A percentile compares a stretch with the other conserved stretches of the same genome.
phyloP scores from a whole-genome alignment of 2,888 invertebrate species.

The Harpalus rufipes region DNA sequence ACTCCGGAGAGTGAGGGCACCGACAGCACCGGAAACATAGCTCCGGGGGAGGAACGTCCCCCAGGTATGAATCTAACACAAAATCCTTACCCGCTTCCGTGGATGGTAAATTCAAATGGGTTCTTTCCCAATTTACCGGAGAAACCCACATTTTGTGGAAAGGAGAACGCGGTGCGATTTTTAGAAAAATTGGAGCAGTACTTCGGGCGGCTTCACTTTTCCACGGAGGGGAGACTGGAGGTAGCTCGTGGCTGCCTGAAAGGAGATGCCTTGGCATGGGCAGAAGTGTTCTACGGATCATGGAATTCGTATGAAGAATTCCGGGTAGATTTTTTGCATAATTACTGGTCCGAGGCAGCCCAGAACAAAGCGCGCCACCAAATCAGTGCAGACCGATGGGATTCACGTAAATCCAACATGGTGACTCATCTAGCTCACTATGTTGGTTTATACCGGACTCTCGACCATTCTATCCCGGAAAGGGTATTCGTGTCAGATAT shows the following conservation, averaged over 20 bases:
- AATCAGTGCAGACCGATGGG: not conserved
- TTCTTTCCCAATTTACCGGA: not conserved
- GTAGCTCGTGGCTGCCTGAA: not conserved
- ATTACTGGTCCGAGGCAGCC: not conserved
- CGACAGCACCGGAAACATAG: no score
- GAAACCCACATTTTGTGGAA: not conserved
- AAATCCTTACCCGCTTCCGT: not conserved
- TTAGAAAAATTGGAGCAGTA: not conserved
- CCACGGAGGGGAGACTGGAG: not conserved
- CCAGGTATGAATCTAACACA: no score
- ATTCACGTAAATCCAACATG: not conserved
- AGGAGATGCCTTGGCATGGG: not conserved
- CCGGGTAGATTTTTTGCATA: not conserved
- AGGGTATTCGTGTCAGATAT: not conserved
- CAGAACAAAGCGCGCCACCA: not conserved
- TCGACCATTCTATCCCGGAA: not conserved
- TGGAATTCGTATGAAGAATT: constrained; percentile 6
- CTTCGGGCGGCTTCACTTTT: not conserved
- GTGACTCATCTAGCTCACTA: not conserved
- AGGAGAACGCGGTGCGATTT: constrained; percentile 4
- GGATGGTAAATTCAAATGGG: not conserved
- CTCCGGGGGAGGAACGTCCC: no score
- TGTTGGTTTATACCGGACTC: not conserved
- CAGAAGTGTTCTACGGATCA: not conserved
- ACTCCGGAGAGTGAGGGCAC: not conserved